These are phyloP conservation scores for Lordiphosa mommai DNA, from an alignment of 1,140 invertebrate species.

Conservation along the genomic window DNA sequence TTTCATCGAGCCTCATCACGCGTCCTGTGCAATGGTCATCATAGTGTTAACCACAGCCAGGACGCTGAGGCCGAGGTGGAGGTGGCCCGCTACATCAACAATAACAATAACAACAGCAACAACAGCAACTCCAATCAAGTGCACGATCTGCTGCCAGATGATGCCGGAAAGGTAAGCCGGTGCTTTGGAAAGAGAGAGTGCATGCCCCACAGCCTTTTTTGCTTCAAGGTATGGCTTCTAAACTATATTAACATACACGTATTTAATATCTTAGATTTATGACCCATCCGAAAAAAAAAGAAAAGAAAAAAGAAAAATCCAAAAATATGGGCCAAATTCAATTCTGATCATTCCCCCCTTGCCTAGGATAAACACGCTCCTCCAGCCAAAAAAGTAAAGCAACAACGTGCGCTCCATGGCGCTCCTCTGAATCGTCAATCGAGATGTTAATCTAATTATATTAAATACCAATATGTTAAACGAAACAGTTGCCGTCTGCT, in stretches of 20 bases:
- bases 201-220: conserved; percentile 87
- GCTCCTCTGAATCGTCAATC: conserved; percentile 14
- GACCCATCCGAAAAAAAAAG: conserved; percentile 20
- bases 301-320: conserved; percentile 2
- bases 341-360: conserved; percentile 9
- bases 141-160: conserved; percentile 68
- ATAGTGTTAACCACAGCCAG: conserved; percentile 11
- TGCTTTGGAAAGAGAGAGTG: conserved; percentile 83
- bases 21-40: conserved; percentile 53
- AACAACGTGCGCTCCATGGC: no score
- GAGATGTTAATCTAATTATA: conserved; percentile 59
- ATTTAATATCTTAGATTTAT: conserved; percentile 77
- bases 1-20: conserved; percentile 42
- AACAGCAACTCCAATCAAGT: conserved; percentile 39
- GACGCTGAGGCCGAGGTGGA: conserved; percentile 41
- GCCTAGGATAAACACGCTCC: no score
- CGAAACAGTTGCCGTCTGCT: conserved; percentile 61
- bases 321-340: conserved; percentile 1
- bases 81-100: conserved; percentile 15
- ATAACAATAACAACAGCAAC: conserved; percentile 35
- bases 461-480: conserved; percentile 79
- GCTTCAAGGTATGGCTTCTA: conserved; percentile 86
- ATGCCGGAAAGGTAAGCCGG: conserved; percentile 84
- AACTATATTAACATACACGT: conserved; percentile 77
- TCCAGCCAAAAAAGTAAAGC: no score